These are phyloP conservation scores for Nymphalis polychloros DNA, from an alignment of 2,888 invertebrate species.

Conservation along the genomic window DNA sequence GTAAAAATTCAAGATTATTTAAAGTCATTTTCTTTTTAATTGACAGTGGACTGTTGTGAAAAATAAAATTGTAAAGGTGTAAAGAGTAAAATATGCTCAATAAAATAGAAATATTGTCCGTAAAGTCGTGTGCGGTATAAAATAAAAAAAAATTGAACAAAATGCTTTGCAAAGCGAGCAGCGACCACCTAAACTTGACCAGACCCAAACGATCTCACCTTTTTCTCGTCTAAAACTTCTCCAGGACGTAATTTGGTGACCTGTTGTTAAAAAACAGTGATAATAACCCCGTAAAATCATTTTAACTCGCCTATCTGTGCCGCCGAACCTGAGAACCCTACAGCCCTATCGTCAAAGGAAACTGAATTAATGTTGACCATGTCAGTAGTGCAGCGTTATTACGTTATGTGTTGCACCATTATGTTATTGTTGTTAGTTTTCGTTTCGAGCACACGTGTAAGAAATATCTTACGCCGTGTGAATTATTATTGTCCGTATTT, in stretches of 20 bases:
- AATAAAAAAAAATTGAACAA: conserved; percentile 52
- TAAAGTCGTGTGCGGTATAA: conserved; percentile 40
- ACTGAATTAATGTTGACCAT: conserved; percentile 50
- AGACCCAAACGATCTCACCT: conserved; percentile 88
- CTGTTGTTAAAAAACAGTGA: conserved; percentile 81
- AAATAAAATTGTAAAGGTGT: conserved; percentile 13
- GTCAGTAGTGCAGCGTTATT: conserved; percentile 73
- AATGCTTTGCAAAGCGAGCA: conserved; percentile 81
- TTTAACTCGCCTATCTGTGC: conserved; percentile 65
- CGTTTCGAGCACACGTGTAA: conserved; percentile 55
- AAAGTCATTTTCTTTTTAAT: background rate
- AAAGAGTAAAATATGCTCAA: conserved; percentile 31
- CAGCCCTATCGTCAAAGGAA: conserved; percentile 44
- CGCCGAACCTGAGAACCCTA: conserved; percentile 73
- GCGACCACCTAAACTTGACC: conserved; percentile 77
- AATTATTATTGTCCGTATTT: conserved; percentile 39
- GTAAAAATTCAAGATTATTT: background rate
- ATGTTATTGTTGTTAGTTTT: conserved; percentile 75
- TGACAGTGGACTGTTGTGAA: conserved; percentile 8
- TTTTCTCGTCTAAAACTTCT: conserved; percentile 95
- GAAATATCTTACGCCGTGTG: conserved; percentile 59
- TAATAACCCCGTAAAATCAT: conserved; percentile 63
- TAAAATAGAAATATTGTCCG: conserved; percentile 52
- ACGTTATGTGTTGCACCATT: conserved; percentile 65
- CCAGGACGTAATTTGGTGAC: conserved; percentile 96